Base-by-base conservation (phyloP, 2,888 invertebrate species). In the Lithophane socia region DNA sequence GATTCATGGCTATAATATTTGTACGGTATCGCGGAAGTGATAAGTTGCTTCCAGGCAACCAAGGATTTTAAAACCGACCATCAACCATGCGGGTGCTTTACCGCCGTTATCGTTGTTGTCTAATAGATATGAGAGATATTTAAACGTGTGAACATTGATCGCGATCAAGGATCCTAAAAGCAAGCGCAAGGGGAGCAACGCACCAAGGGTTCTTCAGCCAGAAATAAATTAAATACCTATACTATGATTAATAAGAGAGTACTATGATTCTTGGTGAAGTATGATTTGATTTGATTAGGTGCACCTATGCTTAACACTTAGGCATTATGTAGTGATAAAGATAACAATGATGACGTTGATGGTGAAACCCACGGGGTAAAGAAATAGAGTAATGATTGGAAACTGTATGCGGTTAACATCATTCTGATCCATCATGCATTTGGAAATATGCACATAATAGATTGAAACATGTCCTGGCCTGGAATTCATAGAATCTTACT, bases 1-100 rank as follows among this genome's bases (percentile, higher is more conserved):
- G 83, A 84, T 58, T 83, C 81, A 83, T 69, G 49, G 58, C 42
- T 54, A 63, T 63, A 74, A 44, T 81, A 83, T 84, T 80, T 84
- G 68, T 69, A 65, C 64, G 37, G 70, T 56, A 67, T 71, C 44
- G 61, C 80, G 71, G 73, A 77, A 84, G 72, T 63, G 80, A 83
- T 84, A 77, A 72, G 68, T 61, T 65, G 47, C 47, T 80, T 71
- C 71, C 73, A 84, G 56, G 24, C 68, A 63, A 37, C 24, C 44
- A 61, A 68, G 64, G 71, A 71, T 72, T 71, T 67, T 47, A 64
- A 37, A 83, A 54, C 13, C 58, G 18, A 42, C n/a, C 47, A 54
- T 61, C 13, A 73, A 21, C 42, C 42, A n/a, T 29, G 4, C 63
- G 8, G 79, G 74, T 68, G 58, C 47, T 54, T 68, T 58, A 69